A percentile compares a stretch with the other conserved stretches of the same genome.
Conservation (phyloP, 2,113 vertebrate species). For the Eudyptes chrysolophus region DNA sequence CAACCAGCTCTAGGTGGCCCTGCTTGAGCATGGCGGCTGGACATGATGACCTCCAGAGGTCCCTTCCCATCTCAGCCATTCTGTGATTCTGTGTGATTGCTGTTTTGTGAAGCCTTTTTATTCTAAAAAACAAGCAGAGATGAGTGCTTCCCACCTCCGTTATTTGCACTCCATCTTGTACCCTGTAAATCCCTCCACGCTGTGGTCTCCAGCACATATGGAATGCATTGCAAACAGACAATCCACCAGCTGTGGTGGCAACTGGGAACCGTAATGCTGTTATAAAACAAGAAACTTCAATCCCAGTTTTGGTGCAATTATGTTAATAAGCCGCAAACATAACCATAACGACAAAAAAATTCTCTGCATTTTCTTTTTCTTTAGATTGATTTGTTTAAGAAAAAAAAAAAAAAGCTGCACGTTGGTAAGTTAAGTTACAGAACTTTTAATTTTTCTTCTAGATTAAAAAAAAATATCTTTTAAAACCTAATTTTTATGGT, state of each 20-base stretch:
- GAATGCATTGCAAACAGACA: constrained; percentile 42
- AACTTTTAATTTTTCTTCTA: not conserved
- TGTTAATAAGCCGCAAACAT: constrained; percentile 63
- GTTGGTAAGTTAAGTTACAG: not conserved
- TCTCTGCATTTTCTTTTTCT: not conserved
- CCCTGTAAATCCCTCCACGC: constrained; percentile 9
- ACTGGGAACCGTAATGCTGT: constrained; percentile 51
- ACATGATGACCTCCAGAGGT: not conserved
- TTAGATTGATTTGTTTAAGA: not conserved
- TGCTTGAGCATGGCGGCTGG: not conserved
- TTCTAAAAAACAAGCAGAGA: not conserved
- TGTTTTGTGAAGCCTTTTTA: not conserved
- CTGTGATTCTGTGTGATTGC: not conserved
- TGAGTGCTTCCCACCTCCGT: not conserved
- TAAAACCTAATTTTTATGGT: not conserved
- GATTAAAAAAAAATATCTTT: not conserved
- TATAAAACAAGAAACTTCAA: constrained; percentile 53
- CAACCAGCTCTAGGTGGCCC: not conserved
- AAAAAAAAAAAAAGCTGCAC: not conserved
- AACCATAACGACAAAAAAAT: constrained; percentile 28
- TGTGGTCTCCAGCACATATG: constrained; percentile 53
- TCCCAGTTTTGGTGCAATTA: constrained; percentile 47
- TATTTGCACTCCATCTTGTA: not conserved
- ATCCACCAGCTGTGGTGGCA: constrained; percentile 34
- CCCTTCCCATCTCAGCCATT: not conserved